Evolutionary conservation across 1,140 invertebrate genomes (phyloP), one percentile per base, ranked within the genome.

Genomic region (Chrysomallon squamiferum): DNA sequence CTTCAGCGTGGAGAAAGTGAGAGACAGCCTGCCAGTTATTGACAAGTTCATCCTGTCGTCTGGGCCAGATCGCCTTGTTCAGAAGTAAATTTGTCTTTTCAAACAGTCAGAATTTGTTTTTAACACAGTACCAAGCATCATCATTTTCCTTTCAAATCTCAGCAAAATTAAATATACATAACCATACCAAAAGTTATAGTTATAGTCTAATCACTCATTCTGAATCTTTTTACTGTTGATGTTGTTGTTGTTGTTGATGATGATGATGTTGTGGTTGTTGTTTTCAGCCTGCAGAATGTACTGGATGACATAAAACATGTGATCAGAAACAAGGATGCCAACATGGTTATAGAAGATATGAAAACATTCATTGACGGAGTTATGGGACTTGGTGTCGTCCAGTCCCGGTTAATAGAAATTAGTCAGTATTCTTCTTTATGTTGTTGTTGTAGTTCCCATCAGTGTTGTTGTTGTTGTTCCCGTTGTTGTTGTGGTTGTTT

Each of bases 281-380:
- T n/a, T n/a, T n/a, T n/a, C n/a, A n/a, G n/a, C n/a, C n/a, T n/a
- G n/a, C 65, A 70, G 54, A 35, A 33, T 2, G 50, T 77, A 11
- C 29, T 77, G 25, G 64, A 74, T 29, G 65, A 73, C 54, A 71
- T 77, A 22, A 62, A 66, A 27, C 35, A 43, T 11, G 11, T 75
- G 11, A 45, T 66, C 52, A 52, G 60, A n/a, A 47, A 43, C 35
- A 59, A 64, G 20, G 35, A 68, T 15, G 35, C 68, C 15, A 50
- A 62, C 9, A 29, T 27, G 5, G 32, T 79, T 25, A 38, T 79
- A 1, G 69, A 62, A 30, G 76, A 77, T 32, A 62, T 76, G 11
- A 62, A 63, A 45, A 49, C 62, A 22, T 33, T 81, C 13, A 69
- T 73, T 3, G 35, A 58, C 30, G 79, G 79, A 6, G 38, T 79